Evolutionary conservation across 2,888 invertebrate genomes (phyloP), one percentile per base, ranked within the genome.

Genomic region (Xestobium rufovillosum): DNA sequence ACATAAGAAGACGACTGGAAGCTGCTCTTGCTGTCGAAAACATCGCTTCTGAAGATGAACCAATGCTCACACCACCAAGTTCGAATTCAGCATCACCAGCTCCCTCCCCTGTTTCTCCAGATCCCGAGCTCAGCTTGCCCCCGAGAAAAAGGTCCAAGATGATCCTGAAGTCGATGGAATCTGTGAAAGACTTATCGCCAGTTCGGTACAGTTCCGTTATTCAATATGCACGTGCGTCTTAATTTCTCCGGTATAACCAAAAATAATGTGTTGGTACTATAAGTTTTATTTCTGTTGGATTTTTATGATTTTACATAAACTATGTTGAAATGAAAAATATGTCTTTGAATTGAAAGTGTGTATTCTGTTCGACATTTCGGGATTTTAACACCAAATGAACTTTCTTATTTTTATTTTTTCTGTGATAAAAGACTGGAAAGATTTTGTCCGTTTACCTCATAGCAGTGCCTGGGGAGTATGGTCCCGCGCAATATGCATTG

Each of bases 81-180:
- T 73, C 72, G 34, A 75, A 75, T 50, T 71, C 75, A 0, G 70
- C 70, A 2, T 70, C 72, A 38, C 72, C 73, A 4, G 60, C 58
- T 1, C 60, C 61, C 1, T 56, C 60, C 2, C 58, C 60, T 2
- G 52, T 60, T 2, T 60, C 63, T 2, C 70, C 69, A 42, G 62
- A 64, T 44, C 70, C 75, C 14, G 78, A 78, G 54, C 70, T 71
- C 59, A 82, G 79, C 39, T 64, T 87, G 45, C 88, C 88, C 3
- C 78, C 83, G 3, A 72, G 87, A 41, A 89, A 88, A 63, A 74
- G 88, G 9, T 73, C 72, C 41, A 87, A 83, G 63, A 76, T 84
- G 73, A 87, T 78, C 61, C 73, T 75, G 63, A 80, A 76, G 66
- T 79, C 70, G 53, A 79, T 70, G 80, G 73, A 74, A 48, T 41